A percentile compares a stretch with the other conserved stretches of the same genome.
Conservation (phyloP, 2,888 invertebrate species). For the Lasius platythorax region DNA sequence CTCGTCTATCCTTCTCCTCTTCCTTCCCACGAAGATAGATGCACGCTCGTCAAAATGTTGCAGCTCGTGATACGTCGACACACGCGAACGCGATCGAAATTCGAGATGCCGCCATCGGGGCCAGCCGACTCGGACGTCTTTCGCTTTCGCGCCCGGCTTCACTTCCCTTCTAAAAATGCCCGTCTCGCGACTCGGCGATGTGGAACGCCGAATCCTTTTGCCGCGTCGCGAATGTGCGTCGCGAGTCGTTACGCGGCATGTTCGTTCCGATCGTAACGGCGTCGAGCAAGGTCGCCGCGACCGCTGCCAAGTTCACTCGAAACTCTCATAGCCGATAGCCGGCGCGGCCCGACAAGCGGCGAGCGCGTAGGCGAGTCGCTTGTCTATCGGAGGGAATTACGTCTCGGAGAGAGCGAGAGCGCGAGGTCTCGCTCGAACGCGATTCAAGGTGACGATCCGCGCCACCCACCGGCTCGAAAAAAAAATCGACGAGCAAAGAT, state of each 20-base stretch:
- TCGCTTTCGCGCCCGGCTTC: background rate
- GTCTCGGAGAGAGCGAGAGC: background rate
- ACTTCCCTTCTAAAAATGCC: background rate
- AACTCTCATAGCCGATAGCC: conserved; percentile 31
- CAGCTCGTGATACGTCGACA: background rate
- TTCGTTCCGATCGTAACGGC: conserved; percentile 19
- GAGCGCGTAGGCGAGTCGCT: conserved; percentile 41
- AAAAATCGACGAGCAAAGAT: conserved; percentile 18
- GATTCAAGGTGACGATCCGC: conserved; percentile 43
- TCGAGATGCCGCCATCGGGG: conserved; percentile 25
- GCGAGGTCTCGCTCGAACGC: conserved; percentile 36
- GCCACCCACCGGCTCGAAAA: background rate
- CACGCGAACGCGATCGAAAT: conserved; percentile 24
- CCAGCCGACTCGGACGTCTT: background rate
- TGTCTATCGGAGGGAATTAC: conserved; percentile 30
- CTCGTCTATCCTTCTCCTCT: background rate
- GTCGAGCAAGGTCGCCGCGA: conserved; percentile 49
- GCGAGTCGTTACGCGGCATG: conserved; percentile 33
- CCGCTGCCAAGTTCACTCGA: conserved; percentile 23
- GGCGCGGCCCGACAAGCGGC: background rate
- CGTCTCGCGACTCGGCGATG: background rate
- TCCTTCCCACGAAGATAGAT: background rate
- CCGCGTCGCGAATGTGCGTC: conserved; percentile 5
- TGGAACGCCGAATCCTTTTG: background rate
- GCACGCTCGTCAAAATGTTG: conserved; percentile 21